These are phyloP conservation scores for Magallana gigas DNA, from an alignment of 1,140 invertebrate species.

Conservation along the genomic window DNA sequence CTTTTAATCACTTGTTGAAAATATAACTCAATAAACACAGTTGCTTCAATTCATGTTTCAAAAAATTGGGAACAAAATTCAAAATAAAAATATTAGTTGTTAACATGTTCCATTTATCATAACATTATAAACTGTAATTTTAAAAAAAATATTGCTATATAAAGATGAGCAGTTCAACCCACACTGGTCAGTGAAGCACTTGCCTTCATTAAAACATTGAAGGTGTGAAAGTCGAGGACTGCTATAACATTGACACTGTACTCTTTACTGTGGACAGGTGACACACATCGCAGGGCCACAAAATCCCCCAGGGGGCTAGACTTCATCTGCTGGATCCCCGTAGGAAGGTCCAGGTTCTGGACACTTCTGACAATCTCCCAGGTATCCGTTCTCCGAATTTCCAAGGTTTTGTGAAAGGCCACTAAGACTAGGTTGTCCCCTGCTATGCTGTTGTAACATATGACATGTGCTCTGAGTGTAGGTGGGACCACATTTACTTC, in stretches of 20 bases:
- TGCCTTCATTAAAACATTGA: constrained; percentile 61
- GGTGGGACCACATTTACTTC: constrained; percentile 51
- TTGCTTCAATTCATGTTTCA: too few relatives aligned
- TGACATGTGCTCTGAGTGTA: constrained; percentile 57
- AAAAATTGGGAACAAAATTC: too few relatives aligned
- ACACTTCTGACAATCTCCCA: constrained; percentile 55
- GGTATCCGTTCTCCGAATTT: constrained; percentile 57
- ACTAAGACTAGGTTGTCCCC: constrained; percentile 60
- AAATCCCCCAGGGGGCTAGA: constrained; percentile 68
- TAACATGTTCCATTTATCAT: too few relatives aligned
- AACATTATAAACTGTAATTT: too few relatives aligned
- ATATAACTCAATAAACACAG: too few relatives aligned
- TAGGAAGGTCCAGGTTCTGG: constrained; percentile 59
- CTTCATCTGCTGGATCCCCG: constrained; percentile 67
- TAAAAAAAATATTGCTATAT: too few relatives aligned
- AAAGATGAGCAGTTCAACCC: too few relatives aligned
- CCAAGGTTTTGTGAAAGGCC: constrained; percentile 55
- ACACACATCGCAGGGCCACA: constrained; percentile 65
- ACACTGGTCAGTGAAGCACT: neutral
- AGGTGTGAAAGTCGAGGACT: constrained; percentile 58
- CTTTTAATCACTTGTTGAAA: too few relatives aligned
- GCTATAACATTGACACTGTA: constrained; percentile 65
- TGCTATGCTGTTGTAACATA: constrained; percentile 63
- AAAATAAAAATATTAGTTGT: too few relatives aligned
- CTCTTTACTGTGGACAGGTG: constrained; percentile 66